A percentile compares a stretch with the other conserved stretches of the same genome.
phyloP scores from a whole-genome alignment of 2,113 vertebrate genomes.

The Lathamus discolor region DNA sequence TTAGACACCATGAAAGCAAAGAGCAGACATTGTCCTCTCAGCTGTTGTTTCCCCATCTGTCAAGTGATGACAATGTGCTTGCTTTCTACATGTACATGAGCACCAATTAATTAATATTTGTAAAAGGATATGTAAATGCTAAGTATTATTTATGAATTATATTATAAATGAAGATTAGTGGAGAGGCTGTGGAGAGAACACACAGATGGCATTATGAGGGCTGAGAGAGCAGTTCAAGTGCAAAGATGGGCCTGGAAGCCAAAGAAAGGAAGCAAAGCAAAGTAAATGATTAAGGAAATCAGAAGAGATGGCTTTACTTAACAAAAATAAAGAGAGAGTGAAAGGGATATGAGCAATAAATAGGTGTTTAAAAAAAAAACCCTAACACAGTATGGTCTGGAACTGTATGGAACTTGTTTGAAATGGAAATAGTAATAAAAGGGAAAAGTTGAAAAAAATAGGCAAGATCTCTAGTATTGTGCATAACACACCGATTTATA shows the following conservation, averaged over 20 bases:
- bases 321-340: neutral
- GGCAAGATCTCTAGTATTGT: neutral
- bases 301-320: neutral
- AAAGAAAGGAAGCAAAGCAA: neutral
- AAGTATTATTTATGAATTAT: conserved; percentile 44
- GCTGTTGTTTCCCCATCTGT: conserved; percentile 37
- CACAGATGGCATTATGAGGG: neutral
- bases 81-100: conserved; percentile 6
- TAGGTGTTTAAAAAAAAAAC: neutral
- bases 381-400: neutral
- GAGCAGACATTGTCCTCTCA: neutral
- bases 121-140: conserved; percentile 39
- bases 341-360: neutral
- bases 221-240: neutral
- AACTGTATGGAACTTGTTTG: neutral
- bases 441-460: neutral
- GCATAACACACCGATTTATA: neutral
- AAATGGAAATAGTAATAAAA: neutral
- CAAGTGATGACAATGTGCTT: conserved; percentile 13
- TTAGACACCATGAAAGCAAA: neutral
- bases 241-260: neutral
- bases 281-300: neutral
- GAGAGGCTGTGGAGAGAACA: neutral
- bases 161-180: neutral
- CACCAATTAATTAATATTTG: conserved; percentile 54